Evolutionary conservation across 2,888 invertebrate species (phyloP), one percentile per base, ranked within the genome.

Genomic region (Andrena camellia): DNA sequence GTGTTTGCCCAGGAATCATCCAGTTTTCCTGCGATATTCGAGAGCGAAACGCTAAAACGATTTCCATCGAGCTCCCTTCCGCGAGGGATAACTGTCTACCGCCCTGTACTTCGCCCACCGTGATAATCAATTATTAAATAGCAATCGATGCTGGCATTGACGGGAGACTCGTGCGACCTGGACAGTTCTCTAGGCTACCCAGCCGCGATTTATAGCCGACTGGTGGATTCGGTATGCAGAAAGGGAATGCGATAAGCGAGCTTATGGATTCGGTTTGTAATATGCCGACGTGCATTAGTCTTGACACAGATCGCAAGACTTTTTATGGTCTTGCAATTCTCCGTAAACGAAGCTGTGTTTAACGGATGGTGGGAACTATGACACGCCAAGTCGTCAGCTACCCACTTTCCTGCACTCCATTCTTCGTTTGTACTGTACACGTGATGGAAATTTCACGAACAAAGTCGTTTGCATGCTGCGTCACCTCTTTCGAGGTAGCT

Each of bases 201-300:
- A 59, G n/a, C n/a, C 10, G 63, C 26, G 52, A 26, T 79, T 67
- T 57, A 35, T 48, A 31, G 42, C 13, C 66, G 62, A 50, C 35
- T 48, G n/a, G 10, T 42, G 4, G 4, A 42, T 80, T 23, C 20
- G 5, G 8, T 72, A 80, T 72, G 67, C 80, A 63, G 2, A 81
- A 79, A 68, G 50, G 33, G 80, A 81, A 81, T 81, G 42, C 62
- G 29, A 29, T 50, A 81, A 0, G n/a, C 7, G 13, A 35, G 35
- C 33, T 81, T 67, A 80, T 62, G 26, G 8, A 72, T 81, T 81
- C 80, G 29, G 48, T 72, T 81, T 81, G 80, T n/a, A 2, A 23
- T 2, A 0, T 5, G 33, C 48, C 70, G 79, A 23, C 8, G 20
- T 17, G 5, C 23, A 20, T 71, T 71, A 67, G 66, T 66, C 79